Evolutionary conservation across 2,113 vertebrate species (phyloP).

Genomic region (Glaucidium brasilianum): DNA sequence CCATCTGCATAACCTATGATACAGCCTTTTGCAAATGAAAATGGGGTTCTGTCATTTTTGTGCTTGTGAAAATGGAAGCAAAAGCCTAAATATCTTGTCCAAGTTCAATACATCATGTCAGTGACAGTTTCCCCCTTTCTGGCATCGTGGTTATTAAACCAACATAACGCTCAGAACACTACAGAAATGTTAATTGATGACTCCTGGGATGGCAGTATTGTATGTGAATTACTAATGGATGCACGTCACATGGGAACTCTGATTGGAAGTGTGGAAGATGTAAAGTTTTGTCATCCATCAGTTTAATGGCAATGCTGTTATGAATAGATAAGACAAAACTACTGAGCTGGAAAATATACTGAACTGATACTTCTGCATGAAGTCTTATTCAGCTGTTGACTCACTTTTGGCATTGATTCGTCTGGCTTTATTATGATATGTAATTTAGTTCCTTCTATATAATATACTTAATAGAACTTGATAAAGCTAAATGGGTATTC

Average conservation of each 20-base stretch:
- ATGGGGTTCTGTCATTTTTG: neutral
- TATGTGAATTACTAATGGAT: neutral
- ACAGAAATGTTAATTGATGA: neutral
- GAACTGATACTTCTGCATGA: neutral
- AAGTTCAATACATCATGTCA: neutral
- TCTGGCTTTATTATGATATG: neutral
- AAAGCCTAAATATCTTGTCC: neutral
- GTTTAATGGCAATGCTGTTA: neutral
- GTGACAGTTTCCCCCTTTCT: neutral
- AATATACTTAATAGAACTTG: neutral
- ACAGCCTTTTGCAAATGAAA: neutral
- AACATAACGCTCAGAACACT: neutral
- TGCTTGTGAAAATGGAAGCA: neutral
- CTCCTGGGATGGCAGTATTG: neutral
- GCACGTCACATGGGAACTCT: accelerated
- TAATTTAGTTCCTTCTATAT: neutral
- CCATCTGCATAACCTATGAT: neutral
- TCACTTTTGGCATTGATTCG: neutral
- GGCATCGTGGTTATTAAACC: neutral
- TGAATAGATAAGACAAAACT: neutral
- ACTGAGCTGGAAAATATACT: neutral
- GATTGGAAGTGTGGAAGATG: neutral
- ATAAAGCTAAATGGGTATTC: neutral
- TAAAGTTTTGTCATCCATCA: neutral
- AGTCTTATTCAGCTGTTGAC: neutral